Evolutionary conservation across 2,888 invertebrate genomes (phyloP).

Genomic region (Diplazon laetatorius): DNA sequence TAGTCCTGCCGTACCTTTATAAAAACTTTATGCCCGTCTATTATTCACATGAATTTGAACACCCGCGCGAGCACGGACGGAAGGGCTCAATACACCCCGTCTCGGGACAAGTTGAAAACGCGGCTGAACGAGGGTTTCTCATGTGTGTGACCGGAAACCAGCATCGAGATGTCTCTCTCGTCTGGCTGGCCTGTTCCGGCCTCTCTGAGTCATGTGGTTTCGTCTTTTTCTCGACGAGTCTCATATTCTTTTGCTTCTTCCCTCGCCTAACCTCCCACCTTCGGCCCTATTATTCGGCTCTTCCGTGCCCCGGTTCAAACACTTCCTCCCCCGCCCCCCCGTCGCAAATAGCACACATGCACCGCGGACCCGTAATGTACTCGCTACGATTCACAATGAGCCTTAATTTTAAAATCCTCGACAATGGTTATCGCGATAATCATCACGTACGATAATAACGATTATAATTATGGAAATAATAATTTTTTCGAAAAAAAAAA

Average conservation of each 20-base stretch:
- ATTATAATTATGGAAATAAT: too few relatives aligned
- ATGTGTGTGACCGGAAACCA: slow-evolving; percentile 68
- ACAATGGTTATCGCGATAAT: not conserved
- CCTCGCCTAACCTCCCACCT: slow-evolving; percentile 37
- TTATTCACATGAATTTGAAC: slow-evolving; percentile 28
- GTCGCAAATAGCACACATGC: slow-evolving; percentile 44
- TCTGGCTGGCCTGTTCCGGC: slow-evolving; percentile 61
- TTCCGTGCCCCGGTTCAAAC: slow-evolving; percentile 65
- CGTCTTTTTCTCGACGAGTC: slow-evolving; percentile 63
- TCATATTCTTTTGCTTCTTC: slow-evolving; percentile 24
- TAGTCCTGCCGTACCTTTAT: not conserved
- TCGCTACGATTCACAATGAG: slow-evolving; percentile 22
- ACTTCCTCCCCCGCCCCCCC: slow-evolving; percentile 67
- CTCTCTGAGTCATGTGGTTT: slow-evolving; percentile 68
- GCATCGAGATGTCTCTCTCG: slow-evolving; percentile 67
- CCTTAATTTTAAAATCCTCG: not conserved
- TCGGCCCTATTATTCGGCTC: slow-evolving; percentile 66
- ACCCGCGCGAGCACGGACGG: slow-evolving; percentile 41
- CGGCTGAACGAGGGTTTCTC: slow-evolving; percentile 45
- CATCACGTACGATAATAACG: not conserved
- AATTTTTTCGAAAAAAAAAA: too few relatives aligned
- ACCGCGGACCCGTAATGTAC: slow-evolving; percentile 2
- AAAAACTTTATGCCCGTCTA: slow-evolving; percentile 18
- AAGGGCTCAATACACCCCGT: slow-evolving; percentile 51
- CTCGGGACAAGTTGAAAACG: slow-evolving; percentile 47